A percentile compares a stretch with the other conserved stretches of the same genome.
Conservation (phyloP, 1,140 invertebrate species). For the Amphibalanus amphitrite region DNA sequence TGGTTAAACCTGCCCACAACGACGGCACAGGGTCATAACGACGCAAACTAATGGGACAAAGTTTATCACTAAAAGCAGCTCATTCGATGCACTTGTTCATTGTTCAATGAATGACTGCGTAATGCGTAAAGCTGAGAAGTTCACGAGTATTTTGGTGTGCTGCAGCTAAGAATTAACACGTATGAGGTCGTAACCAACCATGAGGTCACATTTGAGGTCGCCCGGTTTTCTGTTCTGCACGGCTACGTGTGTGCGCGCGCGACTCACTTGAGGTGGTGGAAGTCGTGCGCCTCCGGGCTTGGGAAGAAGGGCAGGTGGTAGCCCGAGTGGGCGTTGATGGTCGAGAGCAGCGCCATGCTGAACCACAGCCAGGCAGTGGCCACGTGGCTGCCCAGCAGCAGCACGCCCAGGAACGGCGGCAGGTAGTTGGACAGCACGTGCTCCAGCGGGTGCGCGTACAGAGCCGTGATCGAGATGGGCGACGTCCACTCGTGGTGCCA, state of each 20-base stretch:
- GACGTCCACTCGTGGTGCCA: conserved; percentile 74
- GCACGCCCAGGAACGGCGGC: conserved; percentile 59
- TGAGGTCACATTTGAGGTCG: too few relatives aligned
- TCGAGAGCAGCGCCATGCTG: conserved; percentile 54
- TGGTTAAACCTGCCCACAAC: conserved; percentile 57
- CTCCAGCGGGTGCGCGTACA: conserved; percentile 76
- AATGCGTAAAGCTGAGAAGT: too few relatives aligned
- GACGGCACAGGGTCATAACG: too few relatives aligned
- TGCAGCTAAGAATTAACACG: too few relatives aligned
- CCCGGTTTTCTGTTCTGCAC: too few relatives aligned
- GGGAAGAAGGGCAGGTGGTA: conserved; percentile 77
- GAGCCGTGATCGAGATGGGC: conserved; percentile 58
- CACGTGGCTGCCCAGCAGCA: conserved; percentile 62
- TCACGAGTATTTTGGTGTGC: too few relatives aligned
- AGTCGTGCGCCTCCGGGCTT: conserved; percentile 79
- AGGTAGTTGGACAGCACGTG: conserved; percentile 66
- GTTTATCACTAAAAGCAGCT: too few relatives aligned
- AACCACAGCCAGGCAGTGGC: conserved; percentile 71
- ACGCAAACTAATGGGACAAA: too few relatives aligned
- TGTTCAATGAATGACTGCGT: too few relatives aligned
- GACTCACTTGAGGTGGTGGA: conserved; percentile 68
- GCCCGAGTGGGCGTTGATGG: conserved; percentile 68
- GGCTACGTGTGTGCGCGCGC: too few relatives aligned
- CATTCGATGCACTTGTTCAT: too few relatives aligned
- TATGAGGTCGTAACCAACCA: too few relatives aligned